Evolutionary conservation across 2,797 vertebrate genomes (phyloP).

Genomic region (Silurus aristotelis): DNA sequence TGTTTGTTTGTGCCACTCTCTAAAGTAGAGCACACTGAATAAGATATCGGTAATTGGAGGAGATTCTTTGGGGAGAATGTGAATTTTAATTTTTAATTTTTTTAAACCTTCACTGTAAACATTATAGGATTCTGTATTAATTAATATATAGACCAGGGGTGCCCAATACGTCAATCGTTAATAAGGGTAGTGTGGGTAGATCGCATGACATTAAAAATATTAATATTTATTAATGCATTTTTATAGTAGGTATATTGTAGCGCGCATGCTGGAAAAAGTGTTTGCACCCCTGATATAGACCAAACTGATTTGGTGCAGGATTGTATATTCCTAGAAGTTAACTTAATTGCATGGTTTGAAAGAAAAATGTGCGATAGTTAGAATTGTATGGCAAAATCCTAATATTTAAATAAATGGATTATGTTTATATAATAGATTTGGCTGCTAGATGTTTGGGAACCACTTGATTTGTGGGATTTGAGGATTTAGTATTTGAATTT

Average conservation of each 20-base stretch:
- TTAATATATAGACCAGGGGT: neutral
- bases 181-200: too few relatives aligned
- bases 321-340: neutral
- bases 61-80: too few relatives aligned
- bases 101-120: neutral
- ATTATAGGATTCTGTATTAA: neutral
- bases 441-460: neutral
- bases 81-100: neutral
- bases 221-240: too few relatives aligned
- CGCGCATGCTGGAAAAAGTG: too few relatives aligned
- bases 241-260: too few relatives aligned
- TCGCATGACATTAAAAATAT: too few relatives aligned
- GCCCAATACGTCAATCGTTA: too few relatives aligned
- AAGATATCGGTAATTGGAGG: neutral
- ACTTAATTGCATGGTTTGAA: neutral
- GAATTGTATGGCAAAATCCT: neutral
- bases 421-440: neutral
- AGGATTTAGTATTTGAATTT: neutral
- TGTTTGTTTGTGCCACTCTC: constrained; percentile 19
- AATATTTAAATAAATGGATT: neutral
- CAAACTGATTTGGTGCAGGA: neutral
- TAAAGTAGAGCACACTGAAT: constrained; percentile 12
- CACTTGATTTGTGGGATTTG: neutral
- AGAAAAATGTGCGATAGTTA: neutral
- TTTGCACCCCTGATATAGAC: neutral